Evolutionary conservation across 2,888 invertebrate genomes (phyloP), one percentile per base, ranked within the genome.

Genomic region (Cerceris rybyensis): DNA sequence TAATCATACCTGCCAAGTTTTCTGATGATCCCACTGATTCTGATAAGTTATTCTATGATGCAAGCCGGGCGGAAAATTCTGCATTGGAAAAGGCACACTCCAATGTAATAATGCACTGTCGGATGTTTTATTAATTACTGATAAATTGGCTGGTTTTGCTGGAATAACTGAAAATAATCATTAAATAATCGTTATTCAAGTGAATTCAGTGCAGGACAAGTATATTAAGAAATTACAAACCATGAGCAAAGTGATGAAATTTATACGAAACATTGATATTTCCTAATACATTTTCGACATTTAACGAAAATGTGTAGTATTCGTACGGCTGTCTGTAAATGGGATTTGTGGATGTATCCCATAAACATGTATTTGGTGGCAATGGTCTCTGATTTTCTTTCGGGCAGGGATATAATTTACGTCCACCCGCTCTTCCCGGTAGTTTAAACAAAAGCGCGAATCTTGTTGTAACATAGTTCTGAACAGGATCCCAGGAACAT

Each of bases 401-500:
- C 13, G 93, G 92, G 55, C 87, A 86, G 7, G 85, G 82, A 70
- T 66, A 84, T 17, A 79, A 74, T 78, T 88, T 90, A 82, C 91
- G 91, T 78, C 93, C 89, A 28, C 92, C 92, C 42, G 92, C 90
- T 54, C 93, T 89, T 16, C 92, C 92, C 4, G 92, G 91, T 66
- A 94, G 88, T 74, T 88, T 90, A 83, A 93, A 95, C 7, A 89
- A 90, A 61, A 95, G 87, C 43, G 92, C 92, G 86, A 95, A 96
- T 7, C 90, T 91, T 0, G 96, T 96, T 17, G 89, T 88, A 11
- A 96, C 92, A 80, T 93, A 94, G 91, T 95, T 93, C 41, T 93
- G 87, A 0, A 95, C 95, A 59, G 94, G 93, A 0, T 94, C 94
- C 96, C 97, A 98, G 1, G 95, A 94, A 89, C 98, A 98, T 13